Evolutionary conservation across 2,797 vertebrate genomes (phyloP), one percentile per base, ranked within the genome.

Genomic region (Leptoclinus maculatus): DNA sequence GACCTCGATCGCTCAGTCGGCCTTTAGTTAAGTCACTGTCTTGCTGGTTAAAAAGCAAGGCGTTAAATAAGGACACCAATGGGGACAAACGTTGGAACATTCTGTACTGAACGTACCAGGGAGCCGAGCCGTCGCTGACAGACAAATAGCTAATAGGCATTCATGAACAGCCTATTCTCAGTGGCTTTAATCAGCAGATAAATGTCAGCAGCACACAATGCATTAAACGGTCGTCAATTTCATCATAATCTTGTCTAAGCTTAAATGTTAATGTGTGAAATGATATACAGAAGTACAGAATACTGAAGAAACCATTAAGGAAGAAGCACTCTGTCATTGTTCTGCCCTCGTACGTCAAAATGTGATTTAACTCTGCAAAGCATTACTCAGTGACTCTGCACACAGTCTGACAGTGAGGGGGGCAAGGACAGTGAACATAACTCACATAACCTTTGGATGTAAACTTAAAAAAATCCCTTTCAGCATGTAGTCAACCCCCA

Each of bases 171-270:
- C 41, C 76, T 13, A 45, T 70, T 47, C 23, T 39, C 19, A 13
- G 45, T 16, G 23, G 21, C 47, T 80, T 81, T 84, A 87, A 89
- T 84, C 78, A 87, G 71, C 65, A 82, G 73, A 85, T 86, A 71
- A 83, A 82, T 83, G 79, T 82, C 86, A 87, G 51, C 10, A 39
- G 74, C 64, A 82, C 66, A 79, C 53, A 76, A 76, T 57, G 73
- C 60, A 84, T 83, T 74, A 58, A 78, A 70, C 65, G 62, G 23
- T n/a, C 23, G 47, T 64, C 39, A 84, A 76, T 80, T 74, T 34
- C 19, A 56, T 70, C 66, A 65, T 8, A 41, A 64, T 43, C 34
- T 32, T 67, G 45, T 71, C 16, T 39, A 29, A 63, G 45, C 21
- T 66, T 73, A 41, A 49, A 71, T 79, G 36, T 54, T 58, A 74